Base-by-base conservation (phyloP, 2,113 vertebrate species). In the Electrona antarctica region DNA sequence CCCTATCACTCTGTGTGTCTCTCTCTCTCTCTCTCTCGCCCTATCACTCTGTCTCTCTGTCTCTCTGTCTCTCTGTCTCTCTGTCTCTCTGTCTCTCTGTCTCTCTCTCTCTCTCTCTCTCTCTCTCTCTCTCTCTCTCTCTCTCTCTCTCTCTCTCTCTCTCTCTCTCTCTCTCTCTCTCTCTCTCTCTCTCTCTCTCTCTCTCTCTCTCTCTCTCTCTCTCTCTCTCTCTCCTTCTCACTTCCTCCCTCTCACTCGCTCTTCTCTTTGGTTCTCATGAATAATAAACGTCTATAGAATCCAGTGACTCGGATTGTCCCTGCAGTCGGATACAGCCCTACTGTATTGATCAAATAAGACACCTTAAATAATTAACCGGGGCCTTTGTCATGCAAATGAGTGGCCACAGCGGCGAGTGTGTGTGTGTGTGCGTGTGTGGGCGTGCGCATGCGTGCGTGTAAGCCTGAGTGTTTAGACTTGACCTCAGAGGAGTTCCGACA, bases 341-440 rank as follows among this genome's bases (percentile, higher is more conserved):
- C 78, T 81, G 85, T 91, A 92, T 90, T 92, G 93, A 94, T 93
- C 91, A 93, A 93, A 92, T 92, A 89, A 87, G 84, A 77, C 67
- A 52, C 71, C 78, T 77, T 94, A 90, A 94, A 94, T 94, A 94
- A 94, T 93, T 93, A 88, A 94, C 80, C 65, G 50, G 50, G 77
- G 87, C 84, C 88, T 93, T 92, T 93, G 90, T 93, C 91, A 93
- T 93, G 92, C 88, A 92, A 91, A 94, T 93, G 75, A 91, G 83
- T 62, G 84, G 74, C 77, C 83, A 15, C 74, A 78, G 78, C 60
- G 61, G 67, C 52, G 54, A 11, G 50, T 75, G 77, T 70, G 68
- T 82, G 82, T 79, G 81, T 79, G 67, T 80, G 74, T 61, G 49
- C 64, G 76, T 80, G 29, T 50, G 50, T 69, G 60, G 64, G 55